Percentiles rank a stretch among this genome's conserved stretches.
Conservation (phyloP, 2,888 invertebrate species). For the Lepetodrilus schrolli region DNA sequence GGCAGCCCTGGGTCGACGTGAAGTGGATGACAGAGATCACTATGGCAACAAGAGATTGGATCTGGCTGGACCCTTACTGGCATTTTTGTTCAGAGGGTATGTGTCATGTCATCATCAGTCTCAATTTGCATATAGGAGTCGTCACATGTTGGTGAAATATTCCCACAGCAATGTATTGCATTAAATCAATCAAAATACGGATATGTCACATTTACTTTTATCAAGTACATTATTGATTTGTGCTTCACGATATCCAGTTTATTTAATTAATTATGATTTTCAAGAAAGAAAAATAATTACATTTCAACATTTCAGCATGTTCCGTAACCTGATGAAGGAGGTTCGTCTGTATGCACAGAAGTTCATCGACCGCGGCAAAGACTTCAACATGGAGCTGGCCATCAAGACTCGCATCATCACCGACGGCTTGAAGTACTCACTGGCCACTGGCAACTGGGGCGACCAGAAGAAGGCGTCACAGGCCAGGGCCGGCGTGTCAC, state of each 20-base stretch:
- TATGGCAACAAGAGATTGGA: slow-evolving; percentile 99
- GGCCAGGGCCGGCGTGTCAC: slow-evolving; percentile 95
- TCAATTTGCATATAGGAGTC: too few relatives aligned
- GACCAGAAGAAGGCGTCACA: slow-evolving; percentile 99
- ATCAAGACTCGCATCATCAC: slow-evolving; percentile 98
- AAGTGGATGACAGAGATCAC: slow-evolving; percentile 99
- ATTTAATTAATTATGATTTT: too few relatives aligned
- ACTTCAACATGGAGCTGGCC: slow-evolving; percentile 96
- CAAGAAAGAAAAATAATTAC: too few relatives aligned
- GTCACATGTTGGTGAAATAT: too few relatives aligned
- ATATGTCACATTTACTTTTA: too few relatives aligned
- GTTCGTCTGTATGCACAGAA: slow-evolving; percentile 98
- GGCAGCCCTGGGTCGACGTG: slow-evolving; percentile 91
- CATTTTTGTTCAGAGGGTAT: slow-evolving; percentile 94
- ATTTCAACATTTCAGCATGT: slow-evolving; percentile 80
- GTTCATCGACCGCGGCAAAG: slow-evolving; percentile 98
- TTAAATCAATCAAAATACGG: too few relatives aligned
- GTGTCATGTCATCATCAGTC: slow-evolving; percentile 38
- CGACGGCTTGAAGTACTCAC: slow-evolving; percentile 96
- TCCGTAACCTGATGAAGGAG: slow-evolving; percentile 96
- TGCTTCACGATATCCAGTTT: too few relatives aligned
- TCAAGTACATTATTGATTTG: too few relatives aligned
- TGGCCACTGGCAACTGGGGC: slow-evolving; percentile 99
- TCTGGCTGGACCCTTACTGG: slow-evolving; percentile 95
- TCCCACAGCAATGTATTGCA: too few relatives aligned